Evolutionary conservation across 1,140 invertebrate genomes (phyloP), one percentile per base, ranked within the genome.

Genomic region (Cyclina sinensis): DNA sequence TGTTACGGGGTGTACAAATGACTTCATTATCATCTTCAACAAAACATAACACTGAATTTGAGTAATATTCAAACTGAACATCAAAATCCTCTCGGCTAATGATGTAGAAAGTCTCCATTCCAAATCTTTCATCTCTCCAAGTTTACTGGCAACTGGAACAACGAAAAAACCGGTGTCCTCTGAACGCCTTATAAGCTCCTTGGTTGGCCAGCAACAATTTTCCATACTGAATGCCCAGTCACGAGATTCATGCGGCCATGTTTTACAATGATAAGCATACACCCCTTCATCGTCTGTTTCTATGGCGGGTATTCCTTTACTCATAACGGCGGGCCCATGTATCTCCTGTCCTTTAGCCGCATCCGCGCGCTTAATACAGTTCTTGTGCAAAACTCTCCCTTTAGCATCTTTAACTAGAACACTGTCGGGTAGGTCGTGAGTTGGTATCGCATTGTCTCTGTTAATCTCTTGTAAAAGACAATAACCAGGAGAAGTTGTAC

Each of bases 41-140:
- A 83, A 43, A 27, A 83, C 46, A 24, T 68, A 83, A 27, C 59
- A 83, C 14, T 27, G 24, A 24, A 83, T 59, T 18, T 62, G 54
- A 7, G 57, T 82, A 18, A 37, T 59, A 39, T 82, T 82, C 0
- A 82, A 27, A 70, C 54, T 83, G 14, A 68, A 83, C 81, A 83
- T 83, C 4, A 83, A 37, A 16, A n/a, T 11, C 37, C 81, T 65
- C 32, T 83, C 81, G 0, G 54, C 62, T 27, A 70, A 7, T 11
- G 32, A 32, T 32, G 65, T 39, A 30, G 81, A 46, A 4, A 83
- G 39, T 83, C 81, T 65, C 81, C 81, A 83, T 32, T 83, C 81
- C 16, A 68, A 16, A 1, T 46, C 46, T 70, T 83, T 14, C 16
- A 18, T 18, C 12, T 30, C 35, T n/a, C 81, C 70, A 35, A 7